Conservation (phyloP, 2,888 invertebrate genomes). For the Leucoptera coffeella region DNA sequence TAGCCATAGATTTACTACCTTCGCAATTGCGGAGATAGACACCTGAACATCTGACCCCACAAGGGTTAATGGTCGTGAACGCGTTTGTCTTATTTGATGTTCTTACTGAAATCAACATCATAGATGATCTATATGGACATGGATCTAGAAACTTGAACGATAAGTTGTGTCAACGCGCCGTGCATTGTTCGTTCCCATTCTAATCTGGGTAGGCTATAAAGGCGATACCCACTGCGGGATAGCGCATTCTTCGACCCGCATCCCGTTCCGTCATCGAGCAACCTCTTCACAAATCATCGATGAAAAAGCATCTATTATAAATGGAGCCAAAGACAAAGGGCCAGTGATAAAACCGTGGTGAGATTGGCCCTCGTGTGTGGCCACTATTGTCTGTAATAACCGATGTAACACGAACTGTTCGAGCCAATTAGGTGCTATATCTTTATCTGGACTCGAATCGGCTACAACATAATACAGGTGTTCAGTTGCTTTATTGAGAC, state of each 20-base stretch:
- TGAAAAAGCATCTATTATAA: conserved; percentile 15
- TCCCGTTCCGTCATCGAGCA: conserved; percentile 21
- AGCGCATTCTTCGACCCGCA: conserved; percentile 44
- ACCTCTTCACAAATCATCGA: conserved; percentile 43
- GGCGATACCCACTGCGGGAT: too few relatives aligned
- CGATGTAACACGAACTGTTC: conserved; percentile 11
- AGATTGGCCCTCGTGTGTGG: conserved; percentile 44
- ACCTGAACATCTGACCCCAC: too few relatives aligned
- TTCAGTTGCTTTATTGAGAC: conserved; percentile 4
- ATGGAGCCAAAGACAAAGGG: conserved; percentile 33
- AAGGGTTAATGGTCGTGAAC: too few relatives aligned
- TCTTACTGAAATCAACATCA: too few relatives aligned
- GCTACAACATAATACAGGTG: conserved; percentile 9
- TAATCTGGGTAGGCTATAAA: too few relatives aligned
- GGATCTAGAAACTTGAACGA: too few relatives aligned
- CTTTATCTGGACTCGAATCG: conserved; percentile 14
- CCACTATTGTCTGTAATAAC: conserved; percentile 12
- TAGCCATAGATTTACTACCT: too few relatives aligned
- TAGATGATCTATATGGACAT: too few relatives aligned
- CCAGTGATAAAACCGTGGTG: conserved; percentile 7
- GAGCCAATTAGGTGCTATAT: conserved; percentile 21
- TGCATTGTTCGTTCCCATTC: too few relatives aligned
- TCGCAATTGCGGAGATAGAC: too few relatives aligned
- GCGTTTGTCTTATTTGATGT: too few relatives aligned
- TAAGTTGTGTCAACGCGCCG: too few relatives aligned